Evolutionary conservation across 2,113 vertebrate genomes (phyloP).

Genomic region (Leptosomus discolor): DNA sequence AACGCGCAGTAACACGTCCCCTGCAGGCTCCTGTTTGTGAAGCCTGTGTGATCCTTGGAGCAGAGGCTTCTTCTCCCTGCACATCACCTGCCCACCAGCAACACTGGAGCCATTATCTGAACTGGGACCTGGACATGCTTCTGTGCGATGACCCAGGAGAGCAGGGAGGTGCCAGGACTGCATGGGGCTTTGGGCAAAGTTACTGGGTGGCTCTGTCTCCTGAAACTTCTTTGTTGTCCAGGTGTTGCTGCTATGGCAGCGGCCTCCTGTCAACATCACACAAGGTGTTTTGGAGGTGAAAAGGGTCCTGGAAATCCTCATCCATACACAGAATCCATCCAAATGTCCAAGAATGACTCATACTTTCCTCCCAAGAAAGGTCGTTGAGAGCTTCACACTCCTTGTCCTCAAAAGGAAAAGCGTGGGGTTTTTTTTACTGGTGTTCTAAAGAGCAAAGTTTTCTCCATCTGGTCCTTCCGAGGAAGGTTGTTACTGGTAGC

Average conservation of each 20-base stretch:
- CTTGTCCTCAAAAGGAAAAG: neutral
- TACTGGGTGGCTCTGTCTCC: neutral
- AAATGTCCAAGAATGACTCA: neutral
- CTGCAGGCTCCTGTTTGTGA: neutral
- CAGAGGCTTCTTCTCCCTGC: neutral
- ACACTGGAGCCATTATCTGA: neutral
- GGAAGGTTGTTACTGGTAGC: neutral
- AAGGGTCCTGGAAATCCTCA: neutral
- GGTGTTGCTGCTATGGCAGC: neutral
- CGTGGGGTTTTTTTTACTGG: neutral
- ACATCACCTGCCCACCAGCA: neutral
- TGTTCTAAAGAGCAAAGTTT: neutral
- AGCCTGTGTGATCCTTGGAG: neutral
- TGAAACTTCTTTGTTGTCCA: neutral
- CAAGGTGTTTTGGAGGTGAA: neutral
- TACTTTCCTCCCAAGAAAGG: neutral
- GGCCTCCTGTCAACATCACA: rapidly evolving
- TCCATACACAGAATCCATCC: neutral
- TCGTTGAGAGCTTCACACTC: neutral
- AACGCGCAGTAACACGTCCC: neutral
- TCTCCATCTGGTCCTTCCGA: neutral
- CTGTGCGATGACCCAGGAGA: neutral
- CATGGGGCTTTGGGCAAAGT: neutral
- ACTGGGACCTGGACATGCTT: neutral
- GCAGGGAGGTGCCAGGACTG: neutral